These are phyloP conservation scores for Physella acuta DNA, from an alignment of 1,140 invertebrate species.

Conservation along the genomic window DNA sequence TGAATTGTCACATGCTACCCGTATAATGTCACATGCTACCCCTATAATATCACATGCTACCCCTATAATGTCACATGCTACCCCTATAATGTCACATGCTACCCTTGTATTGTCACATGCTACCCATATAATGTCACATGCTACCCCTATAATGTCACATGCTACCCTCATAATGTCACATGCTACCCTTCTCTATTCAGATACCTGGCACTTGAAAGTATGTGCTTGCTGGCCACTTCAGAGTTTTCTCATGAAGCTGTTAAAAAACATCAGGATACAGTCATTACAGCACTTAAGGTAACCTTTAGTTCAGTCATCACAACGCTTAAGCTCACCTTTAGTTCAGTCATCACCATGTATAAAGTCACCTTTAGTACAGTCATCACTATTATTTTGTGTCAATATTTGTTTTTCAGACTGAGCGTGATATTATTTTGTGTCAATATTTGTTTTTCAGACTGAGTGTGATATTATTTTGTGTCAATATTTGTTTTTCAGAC, in stretches of 20 bases:
- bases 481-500: background rate
- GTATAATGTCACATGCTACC: too few relatives aligned
- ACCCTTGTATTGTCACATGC: too few relatives aligned
- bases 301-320: background rate
- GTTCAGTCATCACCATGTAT: constrained; percentile 66
- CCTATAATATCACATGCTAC: too few relatives aligned
- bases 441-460: background rate
- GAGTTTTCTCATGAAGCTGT: constrained; percentile 99
- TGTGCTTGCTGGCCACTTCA: constrained; percentile 98
- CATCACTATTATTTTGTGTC: constrained; percentile 52
- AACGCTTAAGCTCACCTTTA: constrained; percentile 77
- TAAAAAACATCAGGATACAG: constrained; percentile 99
- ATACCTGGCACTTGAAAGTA: constrained; percentile 97
- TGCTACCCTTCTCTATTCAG: too few relatives aligned
- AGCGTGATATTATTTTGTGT: background rate
- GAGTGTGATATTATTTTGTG: background rate
- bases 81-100: too few relatives aligned
- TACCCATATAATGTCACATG: too few relatives aligned
- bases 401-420: background rate
- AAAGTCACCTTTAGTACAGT: constrained; percentile 67
- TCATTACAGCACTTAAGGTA: constrained; percentile 96
- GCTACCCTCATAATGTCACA: too few relatives aligned
- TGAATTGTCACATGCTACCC: too few relatives aligned
- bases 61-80: too few relatives aligned
- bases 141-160: too few relatives aligned